phyloP scores from a whole-genome alignment of 2,888 invertebrate species.

The Ceramica pisi region DNA sequence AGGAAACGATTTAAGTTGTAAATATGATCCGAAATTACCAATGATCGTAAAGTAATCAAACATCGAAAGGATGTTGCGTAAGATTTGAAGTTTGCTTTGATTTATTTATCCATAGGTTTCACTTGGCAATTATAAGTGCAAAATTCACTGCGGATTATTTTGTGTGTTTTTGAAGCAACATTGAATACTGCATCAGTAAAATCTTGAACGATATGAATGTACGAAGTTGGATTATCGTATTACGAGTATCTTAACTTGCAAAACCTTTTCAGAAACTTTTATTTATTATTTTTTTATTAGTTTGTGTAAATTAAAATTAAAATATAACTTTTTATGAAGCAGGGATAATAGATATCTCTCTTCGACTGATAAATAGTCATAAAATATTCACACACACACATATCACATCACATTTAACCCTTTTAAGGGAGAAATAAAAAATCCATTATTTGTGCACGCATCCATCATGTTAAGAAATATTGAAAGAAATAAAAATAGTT shows the following conservation, averaged over 20 bases:
- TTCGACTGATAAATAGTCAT: too few relatives aligned
- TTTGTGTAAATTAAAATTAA: too few relatives aligned
- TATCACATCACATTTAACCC: too few relatives aligned
- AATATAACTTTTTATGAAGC: too few relatives aligned
- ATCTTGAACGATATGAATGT: background rate
- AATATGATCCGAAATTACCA: conserved; percentile 12
- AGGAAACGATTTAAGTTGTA: conserved; percentile 19
- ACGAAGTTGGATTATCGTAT: background rate
- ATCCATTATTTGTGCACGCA: too few relatives aligned
- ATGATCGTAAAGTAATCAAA: conserved; percentile 34
- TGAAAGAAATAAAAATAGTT: too few relatives aligned
- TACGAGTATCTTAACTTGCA: background rate
- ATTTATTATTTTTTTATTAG: too few relatives aligned
- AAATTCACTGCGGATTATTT: background rate
- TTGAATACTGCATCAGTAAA: background rate
- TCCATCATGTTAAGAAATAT: too few relatives aligned
- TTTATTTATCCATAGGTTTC: conserved; percentile 44
- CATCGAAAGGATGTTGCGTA: conserved; percentile 38
- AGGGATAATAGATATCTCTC: too few relatives aligned
- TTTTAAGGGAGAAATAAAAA: too few relatives aligned
- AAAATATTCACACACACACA: too few relatives aligned
- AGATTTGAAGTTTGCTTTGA: conserved; percentile 24
- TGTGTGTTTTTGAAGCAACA: background rate
- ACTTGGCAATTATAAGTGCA: background rate
- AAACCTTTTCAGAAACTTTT: background rate